Percentiles rank a stretch among this genome's conserved stretches.
Conservation (phyloP, 2,113 vertebrate genomes). For the Ictalurus furcatus region DNA sequence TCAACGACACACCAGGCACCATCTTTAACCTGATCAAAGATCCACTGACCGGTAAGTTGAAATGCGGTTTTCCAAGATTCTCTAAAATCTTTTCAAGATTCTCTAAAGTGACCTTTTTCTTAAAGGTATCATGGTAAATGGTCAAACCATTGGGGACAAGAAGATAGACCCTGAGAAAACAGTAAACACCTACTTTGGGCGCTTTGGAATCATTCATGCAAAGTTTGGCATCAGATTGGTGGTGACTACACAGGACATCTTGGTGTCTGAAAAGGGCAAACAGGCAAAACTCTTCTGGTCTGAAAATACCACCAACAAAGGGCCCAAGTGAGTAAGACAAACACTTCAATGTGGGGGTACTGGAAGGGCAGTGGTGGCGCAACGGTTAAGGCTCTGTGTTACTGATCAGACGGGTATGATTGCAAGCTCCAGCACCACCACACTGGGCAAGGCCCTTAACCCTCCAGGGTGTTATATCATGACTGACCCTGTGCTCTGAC, state of each 20-base stretch:
- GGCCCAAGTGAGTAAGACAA: conserved; percentile 72
- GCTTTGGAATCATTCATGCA: conserved; percentile 82
- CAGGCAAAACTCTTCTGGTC: conserved; percentile 78
- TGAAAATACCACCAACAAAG: conserved; percentile 70
- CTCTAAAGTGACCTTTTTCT: not conserved
- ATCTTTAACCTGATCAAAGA: conserved; percentile 87
- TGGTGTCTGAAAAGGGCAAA: conserved; percentile 69
- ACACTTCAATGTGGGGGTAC: not conserved
- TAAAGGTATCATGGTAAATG: conserved; percentile 87
- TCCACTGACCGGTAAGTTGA: conserved; percentile 76
- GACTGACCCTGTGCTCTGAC: no score
- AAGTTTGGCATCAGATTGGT: conserved; percentile 75
- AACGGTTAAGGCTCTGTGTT: no score
- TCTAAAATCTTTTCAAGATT: no score
- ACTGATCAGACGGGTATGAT: no score
- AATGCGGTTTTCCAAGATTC: not conserved
- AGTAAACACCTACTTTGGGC: conserved; percentile 86
- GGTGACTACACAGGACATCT: conserved; percentile 81
- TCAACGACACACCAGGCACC: conserved; percentile 82
- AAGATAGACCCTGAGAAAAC: conserved; percentile 62
- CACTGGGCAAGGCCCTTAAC: no score
- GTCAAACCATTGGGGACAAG: conserved; percentile 87
- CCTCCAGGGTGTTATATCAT: no score
- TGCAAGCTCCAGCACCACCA: no score
- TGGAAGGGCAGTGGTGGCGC: not conserved